Evolutionary conservation across 2,888 invertebrate genomes (phyloP).

Genomic region (Scaptomyza tumidula): DNA sequence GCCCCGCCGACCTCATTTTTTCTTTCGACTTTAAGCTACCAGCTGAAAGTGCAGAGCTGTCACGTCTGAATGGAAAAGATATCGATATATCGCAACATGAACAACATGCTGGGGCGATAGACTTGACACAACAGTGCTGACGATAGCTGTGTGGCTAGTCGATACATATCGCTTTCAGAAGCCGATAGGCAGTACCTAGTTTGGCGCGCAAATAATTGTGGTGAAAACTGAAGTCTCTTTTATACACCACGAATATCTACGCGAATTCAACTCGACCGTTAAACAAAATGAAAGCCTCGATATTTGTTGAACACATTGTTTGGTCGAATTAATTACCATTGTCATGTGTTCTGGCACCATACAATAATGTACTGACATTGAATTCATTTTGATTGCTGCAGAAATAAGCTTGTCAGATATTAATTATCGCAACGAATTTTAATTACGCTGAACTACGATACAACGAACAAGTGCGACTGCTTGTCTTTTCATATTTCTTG

Average conservation of each 20-base stretch:
- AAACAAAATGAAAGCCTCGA: background rate
- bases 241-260: background rate
- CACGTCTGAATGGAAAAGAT: conserved; percentile 3
- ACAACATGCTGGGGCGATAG: conserved; percentile 9
- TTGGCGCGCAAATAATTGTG: background rate
- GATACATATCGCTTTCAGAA: background rate
- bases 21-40: conserved; percentile 41
- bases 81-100: conserved; percentile 27
- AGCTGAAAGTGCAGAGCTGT: conserved; percentile 47
- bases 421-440: conserved; percentile 76
- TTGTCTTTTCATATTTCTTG: conserved; percentile 9
- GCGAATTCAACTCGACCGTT: conserved; percentile 9
- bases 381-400: conserved; percentile 66
- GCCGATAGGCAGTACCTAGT: background rate
- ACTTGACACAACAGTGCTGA: no score
- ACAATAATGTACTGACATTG: conserved; percentile 58
- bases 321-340: conserved; percentile 10
- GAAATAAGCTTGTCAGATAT: conserved; percentile 72
- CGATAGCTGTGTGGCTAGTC: no score
- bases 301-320: background rate
- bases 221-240: background rate
- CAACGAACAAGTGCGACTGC: conserved; percentile 40
- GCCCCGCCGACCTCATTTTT: conserved; percentile 69
- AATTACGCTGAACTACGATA: conserved; percentile 60
- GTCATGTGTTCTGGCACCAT: conserved; percentile 7